Base-by-base conservation (phyloP, 2,797 vertebrate species). In the Trematomus bernacchii region DNA sequence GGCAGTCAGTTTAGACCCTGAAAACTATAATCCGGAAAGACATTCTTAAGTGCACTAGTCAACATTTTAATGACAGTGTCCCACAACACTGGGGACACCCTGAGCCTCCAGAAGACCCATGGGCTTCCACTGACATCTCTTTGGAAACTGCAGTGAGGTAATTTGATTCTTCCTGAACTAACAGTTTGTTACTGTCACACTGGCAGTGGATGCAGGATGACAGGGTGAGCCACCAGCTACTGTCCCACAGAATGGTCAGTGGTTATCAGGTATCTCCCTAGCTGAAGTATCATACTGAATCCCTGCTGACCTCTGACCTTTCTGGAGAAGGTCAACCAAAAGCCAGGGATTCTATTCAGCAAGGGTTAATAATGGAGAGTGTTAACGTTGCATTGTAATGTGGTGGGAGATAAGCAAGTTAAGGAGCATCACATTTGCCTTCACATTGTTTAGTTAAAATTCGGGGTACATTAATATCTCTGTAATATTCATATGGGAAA, bases 261-360 rank as follows among this genome's bases (percentile, higher is more conserved):
- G 21, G 51, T 63, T 44, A 33, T 40, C 76, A 40, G 55, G 21
- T 21, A 14, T 53, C 51, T 46, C 6, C 13, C 3, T 18, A 30
- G 3, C 19, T 42, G 0, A 60, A 46, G 42, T 55, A 48, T 50
- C 18, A 64, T 21, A 11, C 19, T 62, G 18, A 50, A 37, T 44
- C 30, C 21, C 18, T 63, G 57, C 58, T 70, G 55, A 76, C 60
- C 50, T 54, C 18, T 77, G 66, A 72, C 62, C 66, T 64, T 16
- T 6, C 8, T 14, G 15, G 19, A 61, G 16, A 46, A 51, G 60
- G 50, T 66, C 66, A 66, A 53, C 16, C 27, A 48, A 52, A 54
- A 42, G 30, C 52, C 51, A 33, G 18, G 5, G 0, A 12, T 11
- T 44, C 53, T 40, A 27, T 10, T 33, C 19, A 53, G 14, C 13